Evolutionary conservation across 2,113 vertebrate genomes (phyloP).

Genomic region (Megaceryle torquata): DNA sequence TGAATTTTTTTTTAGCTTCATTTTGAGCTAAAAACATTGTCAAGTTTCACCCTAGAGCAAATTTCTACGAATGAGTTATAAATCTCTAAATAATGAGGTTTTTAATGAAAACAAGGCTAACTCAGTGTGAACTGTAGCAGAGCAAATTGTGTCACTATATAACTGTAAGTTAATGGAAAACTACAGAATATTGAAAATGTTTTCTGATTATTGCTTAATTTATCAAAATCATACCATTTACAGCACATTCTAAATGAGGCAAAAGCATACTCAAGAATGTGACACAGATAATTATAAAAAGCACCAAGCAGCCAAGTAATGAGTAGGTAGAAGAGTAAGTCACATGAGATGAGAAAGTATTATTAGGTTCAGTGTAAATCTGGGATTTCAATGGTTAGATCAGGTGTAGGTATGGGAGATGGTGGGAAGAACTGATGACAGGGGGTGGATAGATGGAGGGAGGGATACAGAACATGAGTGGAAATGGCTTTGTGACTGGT

Average conservation of each 20-base stretch:
- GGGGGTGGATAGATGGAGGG: neutral
- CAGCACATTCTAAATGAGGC: slow-evolving; percentile 60
- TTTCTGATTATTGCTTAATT: slow-evolving; percentile 74
- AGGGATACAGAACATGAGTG: neutral
- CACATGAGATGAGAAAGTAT: neutral
- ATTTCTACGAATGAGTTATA: slow-evolving; percentile 66
- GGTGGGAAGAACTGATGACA: neutral
- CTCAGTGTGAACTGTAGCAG: slow-evolving; percentile 66
- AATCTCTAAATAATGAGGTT: slow-evolving; percentile 76
- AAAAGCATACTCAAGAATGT: slow-evolving; percentile 54
- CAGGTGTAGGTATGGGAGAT: neutral
- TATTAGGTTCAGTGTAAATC: neutral
- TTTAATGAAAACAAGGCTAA: slow-evolving; percentile 73
- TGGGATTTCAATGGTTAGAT: neutral
- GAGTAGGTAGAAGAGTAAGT: neutral
- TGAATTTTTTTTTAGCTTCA: neutral
- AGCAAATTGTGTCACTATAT: slow-evolving; percentile 56
- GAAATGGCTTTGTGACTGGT: neutral
- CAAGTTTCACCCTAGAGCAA: slow-evolving; percentile 30
- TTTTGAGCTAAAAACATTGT: slow-evolving; percentile 28
- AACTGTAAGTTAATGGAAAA: slow-evolving; percentile 69
- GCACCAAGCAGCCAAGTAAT: neutral
- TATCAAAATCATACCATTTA: slow-evolving; percentile 66
- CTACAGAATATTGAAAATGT: slow-evolving; percentile 62
- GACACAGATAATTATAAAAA: slow-evolving; percentile 59